Conservation (phyloP, 1,140 invertebrate species). For the Penaeus japonicus region DNA sequence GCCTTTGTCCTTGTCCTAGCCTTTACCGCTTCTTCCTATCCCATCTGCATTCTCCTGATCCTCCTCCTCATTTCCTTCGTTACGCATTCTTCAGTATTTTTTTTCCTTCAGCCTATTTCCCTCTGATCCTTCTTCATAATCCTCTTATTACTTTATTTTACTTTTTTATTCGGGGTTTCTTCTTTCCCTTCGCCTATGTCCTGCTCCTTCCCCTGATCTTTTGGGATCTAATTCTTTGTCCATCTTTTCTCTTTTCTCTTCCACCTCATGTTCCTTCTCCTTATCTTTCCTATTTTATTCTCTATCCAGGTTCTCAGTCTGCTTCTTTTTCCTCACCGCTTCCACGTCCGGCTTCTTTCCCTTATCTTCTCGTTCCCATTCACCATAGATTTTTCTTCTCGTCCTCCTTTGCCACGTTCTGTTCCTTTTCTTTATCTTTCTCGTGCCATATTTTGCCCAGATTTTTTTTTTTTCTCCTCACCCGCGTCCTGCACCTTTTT, state of each 20-base stretch:
- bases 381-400: neutral
- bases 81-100: too few species aligned
- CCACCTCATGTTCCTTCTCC: neutral
- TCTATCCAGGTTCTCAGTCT: neutral
- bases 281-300: neutral
- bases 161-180: too few species aligned
- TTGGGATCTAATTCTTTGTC: neutral
- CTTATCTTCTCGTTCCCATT: neutral
- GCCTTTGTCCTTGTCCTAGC: too few species aligned
- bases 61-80: too few species aligned
- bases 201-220: neutral
- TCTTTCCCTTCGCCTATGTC: neutral
- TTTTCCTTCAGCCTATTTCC: too few species aligned
- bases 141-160: too few species aligned
- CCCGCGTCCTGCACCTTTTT: neutral
- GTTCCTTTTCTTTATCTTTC: neutral
- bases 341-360: neutral
- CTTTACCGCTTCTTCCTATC: too few species aligned
- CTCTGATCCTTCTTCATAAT: too few species aligned
- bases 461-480: neutral
- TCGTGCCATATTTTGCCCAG: neutral
- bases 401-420: neutral
- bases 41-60: too few species aligned
- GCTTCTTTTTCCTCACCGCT: neutral
- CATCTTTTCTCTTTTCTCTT: neutral